phyloP scores from a whole-genome alignment of 1,140 invertebrate species.

The Scaptodrosophila lebanonensis region DNA sequence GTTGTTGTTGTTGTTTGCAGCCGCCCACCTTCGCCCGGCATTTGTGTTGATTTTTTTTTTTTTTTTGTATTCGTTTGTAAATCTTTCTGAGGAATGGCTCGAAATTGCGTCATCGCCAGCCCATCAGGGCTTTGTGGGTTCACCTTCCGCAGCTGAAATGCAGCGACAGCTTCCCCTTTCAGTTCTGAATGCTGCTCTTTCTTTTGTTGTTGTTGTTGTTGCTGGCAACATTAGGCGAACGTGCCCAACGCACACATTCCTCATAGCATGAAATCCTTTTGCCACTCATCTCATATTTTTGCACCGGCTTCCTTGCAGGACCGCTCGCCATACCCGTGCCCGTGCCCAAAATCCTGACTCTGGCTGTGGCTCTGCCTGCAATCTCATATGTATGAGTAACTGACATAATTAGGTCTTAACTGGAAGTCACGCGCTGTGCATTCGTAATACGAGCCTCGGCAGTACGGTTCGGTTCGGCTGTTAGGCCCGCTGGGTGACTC shows the following conservation, averaged over 20 bases:
- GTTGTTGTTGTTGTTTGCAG: conserved; percentile 4
- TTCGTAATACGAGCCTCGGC: conserved; percentile 55
- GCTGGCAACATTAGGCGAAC: conserved; percentile 25
- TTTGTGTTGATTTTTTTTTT: neutral
- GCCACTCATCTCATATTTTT: neutral
- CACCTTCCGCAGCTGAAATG: too few relatives aligned
- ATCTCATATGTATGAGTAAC: conserved; percentile 70
- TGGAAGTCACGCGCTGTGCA: conserved; percentile 66
- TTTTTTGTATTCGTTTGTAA: conserved; percentile 44
- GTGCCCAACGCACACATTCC: conserved; percentile 58
- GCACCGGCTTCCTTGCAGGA: too few relatives aligned
- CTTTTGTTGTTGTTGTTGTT: too few relatives aligned
- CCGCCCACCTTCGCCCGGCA: conserved; percentile 47
- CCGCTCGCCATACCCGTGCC: neutral
- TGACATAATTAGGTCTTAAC: conserved; percentile 73
- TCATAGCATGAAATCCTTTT: conserved; percentile 8
- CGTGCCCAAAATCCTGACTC: neutral
- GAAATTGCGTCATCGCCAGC: conserved; percentile 60
- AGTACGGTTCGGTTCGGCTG: neutral
- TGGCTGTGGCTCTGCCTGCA: conserved; percentile 21
- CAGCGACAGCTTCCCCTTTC: too few relatives aligned
- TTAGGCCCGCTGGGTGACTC: too few relatives aligned
- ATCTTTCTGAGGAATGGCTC: conserved; percentile 31
- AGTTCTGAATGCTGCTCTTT: too few relatives aligned
- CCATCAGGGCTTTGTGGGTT: too few relatives aligned